Evolutionary conservation across 2,113 vertebrate species (phyloP).

Genomic region (Ctenodactylus gundi): DNA sequence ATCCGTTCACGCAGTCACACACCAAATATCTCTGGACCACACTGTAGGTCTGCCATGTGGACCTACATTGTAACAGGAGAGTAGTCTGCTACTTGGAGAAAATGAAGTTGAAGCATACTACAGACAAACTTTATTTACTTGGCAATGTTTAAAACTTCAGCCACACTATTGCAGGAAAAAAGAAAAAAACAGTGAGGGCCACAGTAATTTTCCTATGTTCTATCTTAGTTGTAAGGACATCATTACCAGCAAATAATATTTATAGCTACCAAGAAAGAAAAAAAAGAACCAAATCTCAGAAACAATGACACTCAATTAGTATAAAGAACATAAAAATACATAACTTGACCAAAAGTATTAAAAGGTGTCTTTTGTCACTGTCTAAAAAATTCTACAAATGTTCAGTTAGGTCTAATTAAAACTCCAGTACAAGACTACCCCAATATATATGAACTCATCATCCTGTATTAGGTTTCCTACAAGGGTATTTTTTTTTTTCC

Average conservation of each 20-base stretch:
- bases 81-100: neutral
- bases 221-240: neutral
- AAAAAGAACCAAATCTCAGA: neutral
- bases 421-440: neutral
- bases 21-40: neutral
- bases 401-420: neutral
- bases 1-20: neutral
- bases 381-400: neutral
- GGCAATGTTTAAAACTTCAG: neutral
- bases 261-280: neutral
- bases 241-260: neutral
- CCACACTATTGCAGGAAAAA: neutral
- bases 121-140: neutral
- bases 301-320: neutral
- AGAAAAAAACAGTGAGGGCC: neutral
- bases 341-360: conserved; percentile 35
- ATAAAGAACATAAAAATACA: neutral
- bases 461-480: neutral
- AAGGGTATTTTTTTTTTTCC: neutral
- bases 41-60: neutral
- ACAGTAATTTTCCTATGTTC: neutral
- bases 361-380: conserved; percentile 7
- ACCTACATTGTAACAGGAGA: neutral
- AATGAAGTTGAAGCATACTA: neutral
- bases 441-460: neutral